Conservation (phyloP, 2,113 vertebrate genomes). For the Struthidea cinerea region DNA sequence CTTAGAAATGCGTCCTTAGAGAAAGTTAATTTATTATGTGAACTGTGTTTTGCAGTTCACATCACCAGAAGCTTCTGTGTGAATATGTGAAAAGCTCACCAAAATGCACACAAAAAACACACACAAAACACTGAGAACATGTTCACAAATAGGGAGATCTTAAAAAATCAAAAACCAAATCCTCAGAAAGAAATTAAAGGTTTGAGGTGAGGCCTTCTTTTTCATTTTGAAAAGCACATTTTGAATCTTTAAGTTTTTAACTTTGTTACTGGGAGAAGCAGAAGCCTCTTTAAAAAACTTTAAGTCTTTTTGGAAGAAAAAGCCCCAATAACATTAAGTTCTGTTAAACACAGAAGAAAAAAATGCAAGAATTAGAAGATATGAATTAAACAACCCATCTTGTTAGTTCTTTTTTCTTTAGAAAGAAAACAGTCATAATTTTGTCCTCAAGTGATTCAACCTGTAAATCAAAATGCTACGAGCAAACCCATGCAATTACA, state of each 20-base stretch:
- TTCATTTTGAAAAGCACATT: neutral
- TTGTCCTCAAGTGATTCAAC: neutral
- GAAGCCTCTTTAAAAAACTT: neutral
- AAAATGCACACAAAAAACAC: neutral
- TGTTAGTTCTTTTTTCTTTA: neutral
- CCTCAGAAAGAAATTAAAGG: neutral
- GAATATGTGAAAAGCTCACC: neutral
- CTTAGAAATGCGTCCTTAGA: neutral
- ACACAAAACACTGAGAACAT: neutral
- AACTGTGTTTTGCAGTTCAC: neutral
- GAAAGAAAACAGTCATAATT: neutral
- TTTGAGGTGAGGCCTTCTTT: neutral
- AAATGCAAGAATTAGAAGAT: neutral
- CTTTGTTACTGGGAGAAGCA: neutral
- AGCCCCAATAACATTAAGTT: neutral
- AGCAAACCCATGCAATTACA: neutral
- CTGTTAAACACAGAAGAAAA: neutral
- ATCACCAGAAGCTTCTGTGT: neutral
- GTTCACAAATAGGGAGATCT: neutral
- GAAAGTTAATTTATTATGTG: neutral
- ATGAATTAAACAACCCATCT: neutral
- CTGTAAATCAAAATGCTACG: neutral
- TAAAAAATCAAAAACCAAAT: neutral
- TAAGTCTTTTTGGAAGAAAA: neutral
- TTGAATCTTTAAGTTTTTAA: neutral